Conservation (phyloP, 2,113 vertebrate genomes). For the Zonotrichia leucophrys region DNA sequence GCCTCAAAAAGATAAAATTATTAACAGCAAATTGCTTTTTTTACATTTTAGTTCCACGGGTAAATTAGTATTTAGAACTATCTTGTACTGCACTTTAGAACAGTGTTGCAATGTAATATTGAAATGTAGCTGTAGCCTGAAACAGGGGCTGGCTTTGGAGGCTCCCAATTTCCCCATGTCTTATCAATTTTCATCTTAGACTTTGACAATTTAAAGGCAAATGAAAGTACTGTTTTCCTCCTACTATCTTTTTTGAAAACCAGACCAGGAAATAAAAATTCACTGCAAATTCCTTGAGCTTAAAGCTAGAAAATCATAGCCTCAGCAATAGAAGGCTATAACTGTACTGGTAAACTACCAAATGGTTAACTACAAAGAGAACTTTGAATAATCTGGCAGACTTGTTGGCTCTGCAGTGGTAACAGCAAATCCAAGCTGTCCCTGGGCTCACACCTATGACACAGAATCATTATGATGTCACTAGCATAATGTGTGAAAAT, state of each 20-base stretch:
- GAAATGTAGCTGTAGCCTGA: background rate
- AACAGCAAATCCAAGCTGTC: background rate
- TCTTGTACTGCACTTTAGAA: background rate
- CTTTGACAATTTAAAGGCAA: background rate
- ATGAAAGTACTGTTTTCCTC: background rate
- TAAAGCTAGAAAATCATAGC: background rate
- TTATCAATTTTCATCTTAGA: background rate
- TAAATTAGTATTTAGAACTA: background rate
- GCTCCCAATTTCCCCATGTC: background rate
- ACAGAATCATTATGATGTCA: background rate
- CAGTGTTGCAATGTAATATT: background rate
- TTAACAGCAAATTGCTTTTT: background rate
- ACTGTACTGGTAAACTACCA: background rate
- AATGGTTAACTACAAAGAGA: background rate
- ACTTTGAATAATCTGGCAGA: background rate
- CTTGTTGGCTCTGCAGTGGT: background rate
- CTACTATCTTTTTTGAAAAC: background rate
- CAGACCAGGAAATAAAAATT: background rate
- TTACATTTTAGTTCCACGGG: background rate
- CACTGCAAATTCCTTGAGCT: background rate
- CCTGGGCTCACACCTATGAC: background rate
- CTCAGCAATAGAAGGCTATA: background rate
- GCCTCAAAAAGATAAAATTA: constrained; percentile 30
- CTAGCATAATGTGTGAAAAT: background rate
- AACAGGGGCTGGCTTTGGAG: background rate